Conservation (phyloP, 2,888 invertebrate species). For the Lysandra coridon region DNA sequence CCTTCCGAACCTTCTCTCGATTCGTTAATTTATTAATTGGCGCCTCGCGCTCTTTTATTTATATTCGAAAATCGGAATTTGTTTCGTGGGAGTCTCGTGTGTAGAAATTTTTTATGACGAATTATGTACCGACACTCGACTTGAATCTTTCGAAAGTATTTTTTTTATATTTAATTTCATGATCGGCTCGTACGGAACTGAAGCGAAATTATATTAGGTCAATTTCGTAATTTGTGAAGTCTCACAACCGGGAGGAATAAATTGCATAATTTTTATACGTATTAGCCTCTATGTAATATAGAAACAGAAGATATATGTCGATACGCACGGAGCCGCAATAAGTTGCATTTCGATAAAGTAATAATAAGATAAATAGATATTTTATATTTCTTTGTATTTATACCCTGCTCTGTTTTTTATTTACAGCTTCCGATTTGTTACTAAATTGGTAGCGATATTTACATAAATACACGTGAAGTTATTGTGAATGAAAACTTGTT, state of each 20-base stretch:
- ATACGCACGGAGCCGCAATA: conserved; percentile 57
- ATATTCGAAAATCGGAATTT: conserved; percentile 71
- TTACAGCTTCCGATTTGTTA: conserved; percentile 41
- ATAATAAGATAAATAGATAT: conserved; percentile 65
- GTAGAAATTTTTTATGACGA: conserved; percentile 79
- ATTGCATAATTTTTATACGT: conserved; percentile 53
- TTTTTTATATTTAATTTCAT: conserved; percentile 42
- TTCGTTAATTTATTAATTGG: conserved; percentile 53
- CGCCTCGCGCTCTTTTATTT: conserved; percentile 50
- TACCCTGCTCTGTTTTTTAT: conserved; percentile 50
- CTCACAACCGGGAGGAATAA: conserved; percentile 45
- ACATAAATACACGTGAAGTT: conserved; percentile 25
- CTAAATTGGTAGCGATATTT: conserved; percentile 25
- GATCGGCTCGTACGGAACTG: conserved; percentile 38
- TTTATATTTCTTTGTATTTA: conserved; percentile 55
- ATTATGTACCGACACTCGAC: conserved; percentile 70
- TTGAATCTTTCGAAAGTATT: conserved; percentile 58
- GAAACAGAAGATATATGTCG: conserved; percentile 53
- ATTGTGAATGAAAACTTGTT: conserved; percentile 26
- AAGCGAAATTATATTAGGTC: conserved; percentile 43
- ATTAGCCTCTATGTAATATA: conserved; percentile 52
- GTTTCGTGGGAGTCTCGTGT: conserved; percentile 76
- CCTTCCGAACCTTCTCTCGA: conserved; percentile 38
- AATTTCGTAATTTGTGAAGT: conserved; percentile 46
- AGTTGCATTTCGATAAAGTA: conserved; percentile 60